These are phyloP conservation scores for Hemithea aestivaria DNA, from an alignment of 2,888 invertebrate genomes.

Conservation along the genomic window DNA sequence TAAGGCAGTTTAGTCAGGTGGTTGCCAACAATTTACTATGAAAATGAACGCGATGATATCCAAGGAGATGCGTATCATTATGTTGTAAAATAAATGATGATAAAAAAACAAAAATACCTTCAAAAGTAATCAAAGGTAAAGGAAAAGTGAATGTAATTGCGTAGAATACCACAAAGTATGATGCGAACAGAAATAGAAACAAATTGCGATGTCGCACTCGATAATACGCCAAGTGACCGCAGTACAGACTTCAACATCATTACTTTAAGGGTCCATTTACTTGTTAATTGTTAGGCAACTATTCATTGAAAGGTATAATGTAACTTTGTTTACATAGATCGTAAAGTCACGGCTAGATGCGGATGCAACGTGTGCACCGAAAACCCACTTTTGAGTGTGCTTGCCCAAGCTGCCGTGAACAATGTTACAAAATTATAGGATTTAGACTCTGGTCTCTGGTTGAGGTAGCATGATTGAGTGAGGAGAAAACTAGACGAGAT, in stretches of 20 bases:
- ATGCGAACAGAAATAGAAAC: constrained; percentile 59
- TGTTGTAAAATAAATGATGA: constrained; percentile 43
- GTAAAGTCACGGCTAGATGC: constrained; percentile 47
- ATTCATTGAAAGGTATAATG: constrained; percentile 13
- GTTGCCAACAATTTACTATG: no score
- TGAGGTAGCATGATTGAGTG: constrained; percentile 71
- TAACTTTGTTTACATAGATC: constrained; percentile 26
- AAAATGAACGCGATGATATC: constrained; percentile 2
- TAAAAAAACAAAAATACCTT: constrained; percentile 37
- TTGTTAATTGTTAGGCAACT: constrained; percentile 19
- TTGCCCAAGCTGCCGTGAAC: constrained; percentile 53
- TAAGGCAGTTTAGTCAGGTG: no score
- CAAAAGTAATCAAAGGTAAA: constrained; percentile 49
- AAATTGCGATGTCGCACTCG: constrained; percentile 59
- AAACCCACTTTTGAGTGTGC: constrained; percentile 67
- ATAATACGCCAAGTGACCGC: constrained; percentile 52
- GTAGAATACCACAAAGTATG: constrained; percentile 51
- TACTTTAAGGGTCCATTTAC: constrained; percentile 28
- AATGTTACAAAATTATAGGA: constrained; percentile 70
- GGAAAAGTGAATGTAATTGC: constrained; percentile 55
- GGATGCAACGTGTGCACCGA: constrained; percentile 58
- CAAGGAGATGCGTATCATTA: constrained; percentile 41
- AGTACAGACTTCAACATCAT: constrained; percentile 33
- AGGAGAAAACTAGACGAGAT: constrained; percentile 62
- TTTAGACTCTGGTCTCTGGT: constrained; percentile 61